Percentiles rank a stretch among this genome's conserved stretches.
phyloP scores from a whole-genome alignment of 2,797 vertebrate genomes.

The Erpetoichthys calabaricus region DNA sequence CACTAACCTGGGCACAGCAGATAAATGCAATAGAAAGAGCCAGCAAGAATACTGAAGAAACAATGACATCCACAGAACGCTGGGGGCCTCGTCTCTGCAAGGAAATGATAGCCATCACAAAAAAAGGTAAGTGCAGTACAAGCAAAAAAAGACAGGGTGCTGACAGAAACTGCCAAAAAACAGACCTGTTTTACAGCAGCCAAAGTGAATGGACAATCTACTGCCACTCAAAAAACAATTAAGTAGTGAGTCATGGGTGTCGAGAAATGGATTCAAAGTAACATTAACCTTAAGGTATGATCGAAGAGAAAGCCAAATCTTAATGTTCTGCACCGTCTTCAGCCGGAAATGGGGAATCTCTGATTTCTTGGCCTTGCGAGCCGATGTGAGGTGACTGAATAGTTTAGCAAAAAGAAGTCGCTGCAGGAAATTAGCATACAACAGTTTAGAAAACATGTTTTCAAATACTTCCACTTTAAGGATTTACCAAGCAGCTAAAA shows the following conservation, averaged over 20 bases:
- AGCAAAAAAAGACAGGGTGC: not conserved
- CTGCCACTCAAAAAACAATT: not conserved
- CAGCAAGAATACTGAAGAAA: constrained; percentile 83
- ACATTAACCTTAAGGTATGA: constrained; percentile 82
- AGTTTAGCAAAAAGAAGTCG: constrained; percentile 90
- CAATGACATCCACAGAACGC: constrained; percentile 92
- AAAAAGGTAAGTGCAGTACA: not conserved
- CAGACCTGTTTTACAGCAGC: not conserved
- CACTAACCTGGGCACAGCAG: constrained; percentile 86
- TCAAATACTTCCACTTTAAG: too few relatives aligned
- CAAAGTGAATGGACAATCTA: too few relatives aligned
- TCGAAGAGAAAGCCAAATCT: constrained; percentile 93
- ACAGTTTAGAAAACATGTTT: too few relatives aligned
- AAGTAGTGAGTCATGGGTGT: not conserved
- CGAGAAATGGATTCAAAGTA: not conserved
- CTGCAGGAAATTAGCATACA: constrained; percentile 33
- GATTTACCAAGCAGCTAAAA: too few relatives aligned
- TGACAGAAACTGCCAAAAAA: not conserved
- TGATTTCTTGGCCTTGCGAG: constrained; percentile 90
- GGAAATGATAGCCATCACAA: constrained; percentile 1
- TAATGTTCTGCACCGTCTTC: constrained; percentile 97
- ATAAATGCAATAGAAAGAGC: constrained; percentile 90
- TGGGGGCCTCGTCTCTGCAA: constrained; percentile 84
- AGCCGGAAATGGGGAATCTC: constrained; percentile 95
- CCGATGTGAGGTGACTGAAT: constrained; percentile 92